Conservation (phyloP, 1,140 invertebrate species). For the Caenorhabditis brenneri region DNA sequence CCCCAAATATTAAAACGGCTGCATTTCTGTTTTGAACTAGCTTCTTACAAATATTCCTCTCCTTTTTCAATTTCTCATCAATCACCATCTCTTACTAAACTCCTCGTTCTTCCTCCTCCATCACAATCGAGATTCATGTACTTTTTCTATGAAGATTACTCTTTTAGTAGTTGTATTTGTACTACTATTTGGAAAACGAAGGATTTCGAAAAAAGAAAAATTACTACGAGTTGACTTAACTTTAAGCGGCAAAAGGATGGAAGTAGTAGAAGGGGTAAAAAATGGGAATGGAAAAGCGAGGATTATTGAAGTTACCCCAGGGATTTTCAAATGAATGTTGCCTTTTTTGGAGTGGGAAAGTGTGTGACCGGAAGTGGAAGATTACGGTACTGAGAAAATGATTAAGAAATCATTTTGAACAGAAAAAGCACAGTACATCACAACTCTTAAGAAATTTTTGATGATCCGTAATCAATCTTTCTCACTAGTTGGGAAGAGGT, state of each 20-base stretch:
- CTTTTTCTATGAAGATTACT: background rate
- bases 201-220: background rate
- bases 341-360: background rate
- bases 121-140: background rate
- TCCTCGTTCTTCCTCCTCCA: background rate
- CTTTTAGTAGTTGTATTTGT: background rate
- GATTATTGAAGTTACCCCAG: slow-evolving; percentile 30
- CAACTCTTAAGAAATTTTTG: too few species aligned
- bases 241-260: background rate
- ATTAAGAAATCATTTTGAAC: too few species aligned
- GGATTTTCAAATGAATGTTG: slow-evolving; percentile 9
- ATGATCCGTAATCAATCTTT: too few species aligned
- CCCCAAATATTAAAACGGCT: too few species aligned
- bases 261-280: background rate
- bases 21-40: too few species aligned
- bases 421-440: too few species aligned
- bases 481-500: too few species aligned
- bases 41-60: too few species aligned
- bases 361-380: background rate
- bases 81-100: slow-evolving; percentile 11
- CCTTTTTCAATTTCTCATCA: slow-evolving; percentile 11
- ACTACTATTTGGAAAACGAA: background rate
- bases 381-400: background rate
- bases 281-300: background rate
- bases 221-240: slow-evolving; percentile 3